A percentile compares a stretch with the other conserved stretches of the same genome.
Evolutionary conservation across 2,888 invertebrate genomes (phyloP).

Genomic region (Ecliptopera silaceata): DNA sequence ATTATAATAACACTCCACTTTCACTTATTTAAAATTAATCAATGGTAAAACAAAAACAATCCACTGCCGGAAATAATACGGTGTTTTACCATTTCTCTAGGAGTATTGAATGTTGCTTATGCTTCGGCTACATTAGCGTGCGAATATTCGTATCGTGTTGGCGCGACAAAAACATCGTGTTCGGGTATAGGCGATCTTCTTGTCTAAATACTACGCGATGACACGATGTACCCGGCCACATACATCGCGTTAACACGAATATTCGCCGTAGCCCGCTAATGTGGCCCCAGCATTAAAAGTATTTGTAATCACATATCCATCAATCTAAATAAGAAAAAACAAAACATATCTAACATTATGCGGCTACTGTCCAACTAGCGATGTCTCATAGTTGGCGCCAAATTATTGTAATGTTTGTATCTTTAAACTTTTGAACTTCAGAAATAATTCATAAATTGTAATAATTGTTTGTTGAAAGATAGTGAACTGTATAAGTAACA

Average conservation of each 20-base stretch:
- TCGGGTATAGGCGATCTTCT: no score
- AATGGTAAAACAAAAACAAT: not conserved
- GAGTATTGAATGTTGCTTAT: slow-evolving; percentile 3
- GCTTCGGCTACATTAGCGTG: no score
- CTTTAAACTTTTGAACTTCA: slow-evolving; percentile 16
- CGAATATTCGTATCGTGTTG: no score
- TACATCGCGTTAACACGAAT: no score
- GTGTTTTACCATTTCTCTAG: not conserved
- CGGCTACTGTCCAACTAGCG: slow-evolving; percentile 1
- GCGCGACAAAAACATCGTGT: no score
- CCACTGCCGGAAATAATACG: slow-evolving; percentile 7
- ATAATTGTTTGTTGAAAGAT: not conserved
- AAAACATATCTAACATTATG: slow-evolving; percentile 22
- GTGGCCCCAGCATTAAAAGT: not conserved
- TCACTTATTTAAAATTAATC: not conserved
- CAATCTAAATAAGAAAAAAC: slow-evolving; percentile 3
- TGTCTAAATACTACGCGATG: no score
- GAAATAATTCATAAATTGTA: not conserved
- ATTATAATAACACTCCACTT: not conserved
- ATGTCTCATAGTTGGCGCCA: slow-evolving; percentile 12
- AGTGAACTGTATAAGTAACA: slow-evolving; percentile 1
- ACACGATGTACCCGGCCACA: no score
- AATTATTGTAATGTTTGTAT: slow-evolving; percentile 18
- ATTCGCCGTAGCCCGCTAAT: no score
- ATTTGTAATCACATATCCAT: slow-evolving; percentile 18